A percentile compares a stretch with the other conserved stretches of the same genome.
These are phyloP conservation scores for Orchesella cincta DNA, from an alignment of 1,140 invertebrate genomes.

Conservation along the genomic window DNA sequence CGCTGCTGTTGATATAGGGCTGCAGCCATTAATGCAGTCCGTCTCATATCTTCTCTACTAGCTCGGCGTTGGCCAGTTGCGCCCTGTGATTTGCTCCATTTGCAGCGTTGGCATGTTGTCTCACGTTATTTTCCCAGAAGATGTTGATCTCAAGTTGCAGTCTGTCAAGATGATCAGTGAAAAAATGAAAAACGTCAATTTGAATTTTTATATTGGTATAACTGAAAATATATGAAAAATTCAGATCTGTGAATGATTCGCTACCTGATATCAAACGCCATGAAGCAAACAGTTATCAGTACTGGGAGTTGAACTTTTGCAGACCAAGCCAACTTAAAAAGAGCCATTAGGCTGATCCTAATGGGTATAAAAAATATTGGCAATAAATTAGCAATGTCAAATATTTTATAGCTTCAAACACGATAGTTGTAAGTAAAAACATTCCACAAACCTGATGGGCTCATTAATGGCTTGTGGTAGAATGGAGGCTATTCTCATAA, in stretches of 20 bases:
- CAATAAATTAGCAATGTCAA: slow-evolving; percentile 53
- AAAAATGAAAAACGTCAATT: background rate
- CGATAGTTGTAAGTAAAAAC: too few relatives aligned
- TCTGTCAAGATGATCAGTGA: slow-evolving; percentile 43
- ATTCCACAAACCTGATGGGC: slow-evolving; percentile 45
- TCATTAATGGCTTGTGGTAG: slow-evolving; percentile 42
- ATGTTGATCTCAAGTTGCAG: slow-evolving; percentile 62
- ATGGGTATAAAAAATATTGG: slow-evolving; percentile 52
- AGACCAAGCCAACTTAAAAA: slow-evolving; percentile 64
- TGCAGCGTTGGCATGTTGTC: background rate
- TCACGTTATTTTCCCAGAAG: slow-evolving; percentile 44
- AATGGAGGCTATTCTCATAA: slow-evolving; percentile 37
- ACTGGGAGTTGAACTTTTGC: slow-evolving; percentile 62
- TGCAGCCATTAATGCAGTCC: background rate
- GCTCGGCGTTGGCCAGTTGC: background rate
- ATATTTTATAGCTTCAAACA: slow-evolving; percentile 49
- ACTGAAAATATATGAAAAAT: background rate
- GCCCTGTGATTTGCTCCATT: background rate
- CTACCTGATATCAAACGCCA: slow-evolving; percentile 61
- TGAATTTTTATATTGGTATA: too few relatives aligned
- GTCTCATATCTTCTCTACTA: slow-evolving; percentile 12
- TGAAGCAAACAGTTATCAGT: slow-evolving; percentile 61
- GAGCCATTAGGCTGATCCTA: slow-evolving; percentile 56
- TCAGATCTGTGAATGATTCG: background rate
- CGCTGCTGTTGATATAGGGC: slow-evolving; percentile 14